Percentiles rank a stretch among this genome's conserved stretches.
These are phyloP conservation scores for Sycobia sp. DNA, from an alignment of 1,140 invertebrate genomes.

Conservation along the genomic window DNA sequence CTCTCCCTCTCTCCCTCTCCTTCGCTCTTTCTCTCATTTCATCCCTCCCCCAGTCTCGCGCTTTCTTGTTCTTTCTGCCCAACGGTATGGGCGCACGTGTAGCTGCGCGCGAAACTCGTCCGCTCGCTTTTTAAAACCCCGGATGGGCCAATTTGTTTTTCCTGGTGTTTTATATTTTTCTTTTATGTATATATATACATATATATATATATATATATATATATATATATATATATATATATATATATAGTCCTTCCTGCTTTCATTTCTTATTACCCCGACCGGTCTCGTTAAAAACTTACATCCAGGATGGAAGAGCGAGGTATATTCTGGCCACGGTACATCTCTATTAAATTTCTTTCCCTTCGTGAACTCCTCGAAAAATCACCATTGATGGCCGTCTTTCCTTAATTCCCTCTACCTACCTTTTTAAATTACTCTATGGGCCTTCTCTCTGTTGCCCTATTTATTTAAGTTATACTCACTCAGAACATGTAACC, in stretches of 20 bases:
- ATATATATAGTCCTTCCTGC: too few relatives aligned
- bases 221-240: too few relatives aligned
- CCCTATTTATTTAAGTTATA: too few relatives aligned
- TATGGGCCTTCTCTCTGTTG: too few relatives aligned
- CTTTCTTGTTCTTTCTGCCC: too few relatives aligned
- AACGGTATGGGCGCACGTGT: too few relatives aligned
- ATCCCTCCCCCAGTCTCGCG: background rate
- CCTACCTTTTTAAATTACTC: too few relatives aligned
- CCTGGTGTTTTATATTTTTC: conserved; percentile 7
- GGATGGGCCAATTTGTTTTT: conserved; percentile 26
- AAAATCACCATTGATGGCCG: too few relatives aligned
- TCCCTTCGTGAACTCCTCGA: background rate
- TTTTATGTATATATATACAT: too few relatives aligned
- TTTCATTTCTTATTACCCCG: too few relatives aligned
- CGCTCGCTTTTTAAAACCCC: conserved; percentile 24
- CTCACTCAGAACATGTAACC: too few relatives aligned
- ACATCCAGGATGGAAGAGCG: background rate
- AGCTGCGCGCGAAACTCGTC: background rate
- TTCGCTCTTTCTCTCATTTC: background rate
- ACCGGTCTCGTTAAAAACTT: conserved; percentile 12
- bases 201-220: too few relatives aligned
- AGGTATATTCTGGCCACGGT: background rate
- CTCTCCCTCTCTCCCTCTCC: background rate
- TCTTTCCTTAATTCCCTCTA: background rate
- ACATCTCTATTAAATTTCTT: background rate